A percentile compares a stretch with the other conserved stretches of the same genome.
Conservation (phyloP, 1,140 invertebrate genomes). For the Alviniconcha marisindica region DNA sequence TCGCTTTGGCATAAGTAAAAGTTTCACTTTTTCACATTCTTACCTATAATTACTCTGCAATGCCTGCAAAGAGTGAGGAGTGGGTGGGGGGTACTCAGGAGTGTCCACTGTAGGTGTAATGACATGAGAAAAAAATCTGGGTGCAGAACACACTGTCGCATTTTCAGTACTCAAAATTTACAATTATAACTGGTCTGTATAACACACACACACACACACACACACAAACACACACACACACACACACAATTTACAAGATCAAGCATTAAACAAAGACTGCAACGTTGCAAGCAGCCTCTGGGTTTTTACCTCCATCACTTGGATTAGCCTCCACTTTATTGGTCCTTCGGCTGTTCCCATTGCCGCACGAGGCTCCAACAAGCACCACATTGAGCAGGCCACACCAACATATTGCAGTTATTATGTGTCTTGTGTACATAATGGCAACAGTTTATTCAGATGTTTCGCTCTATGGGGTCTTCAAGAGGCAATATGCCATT, state of each 20-base stretch:
- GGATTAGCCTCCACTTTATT: slow-evolving; percentile 22
- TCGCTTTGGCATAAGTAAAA: no score
- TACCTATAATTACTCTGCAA: no score
- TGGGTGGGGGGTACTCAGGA: no score
- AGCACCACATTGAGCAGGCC: slow-evolving; percentile 23
- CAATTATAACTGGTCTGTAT: no score
- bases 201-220: not conserved
- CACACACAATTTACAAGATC: not conserved
- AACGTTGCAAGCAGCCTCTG: not conserved
- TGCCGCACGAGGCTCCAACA: slow-evolving; percentile 23
- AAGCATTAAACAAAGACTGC: not conserved
- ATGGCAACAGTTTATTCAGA: slow-evolving; percentile 23
- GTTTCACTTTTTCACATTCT: no score
- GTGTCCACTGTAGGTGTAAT: not conserved
- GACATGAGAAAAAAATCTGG: not conserved
- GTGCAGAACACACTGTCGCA: no score
- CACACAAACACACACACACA: no score
- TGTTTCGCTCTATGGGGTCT: slow-evolving; percentile 14
- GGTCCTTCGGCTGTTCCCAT: not conserved
- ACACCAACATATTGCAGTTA: slow-evolving; percentile 26
- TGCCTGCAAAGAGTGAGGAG: no score
- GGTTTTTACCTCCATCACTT: slow-evolving; percentile 26
- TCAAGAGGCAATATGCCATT: slow-evolving; percentile 29
- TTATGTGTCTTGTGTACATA: slow-evolving; percentile 22
- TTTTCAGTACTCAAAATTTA: no score